Evolutionary conservation across 2,888 invertebrate species (phyloP).

Genomic region (Chrysolina haemoptera): DNA sequence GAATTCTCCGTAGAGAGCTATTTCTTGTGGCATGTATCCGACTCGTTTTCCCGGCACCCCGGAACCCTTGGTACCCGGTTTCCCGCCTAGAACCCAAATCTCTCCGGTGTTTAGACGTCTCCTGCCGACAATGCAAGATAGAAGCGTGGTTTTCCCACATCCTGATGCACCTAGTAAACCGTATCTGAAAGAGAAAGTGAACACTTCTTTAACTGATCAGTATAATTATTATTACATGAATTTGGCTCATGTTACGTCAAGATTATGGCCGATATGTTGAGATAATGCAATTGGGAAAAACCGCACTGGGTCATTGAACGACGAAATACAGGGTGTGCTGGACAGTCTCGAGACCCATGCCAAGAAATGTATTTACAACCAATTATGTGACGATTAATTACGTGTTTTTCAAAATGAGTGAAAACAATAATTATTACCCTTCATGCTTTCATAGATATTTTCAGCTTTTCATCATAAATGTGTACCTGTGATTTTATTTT

Average conservation of each 20-base stretch:
- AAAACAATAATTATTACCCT: too few relatives aligned
- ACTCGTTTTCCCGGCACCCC: slow-evolving; percentile 87
- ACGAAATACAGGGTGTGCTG: background rate
- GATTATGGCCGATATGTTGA: background rate
- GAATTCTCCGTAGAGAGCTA: slow-evolving; percentile 92
- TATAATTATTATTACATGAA: slow-evolving; percentile 35
- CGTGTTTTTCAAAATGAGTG: too few relatives aligned
- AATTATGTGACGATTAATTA: too few relatives aligned
- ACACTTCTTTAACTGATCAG: slow-evolving; percentile 20
- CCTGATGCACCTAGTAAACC: slow-evolving; percentile 95
- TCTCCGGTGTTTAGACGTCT: slow-evolving; percentile 89
- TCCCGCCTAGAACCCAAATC: slow-evolving; percentile 91
- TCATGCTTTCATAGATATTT: too few relatives aligned
- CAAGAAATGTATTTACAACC: too few relatives aligned
- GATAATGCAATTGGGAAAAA: slow-evolving; percentile 13
- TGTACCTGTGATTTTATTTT: too few relatives aligned
- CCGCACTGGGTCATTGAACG: background rate
- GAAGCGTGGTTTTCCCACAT: slow-evolving; percentile 95
- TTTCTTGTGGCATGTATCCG: slow-evolving; percentile 98
- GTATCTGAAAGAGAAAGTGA: slow-evolving; percentile 77
- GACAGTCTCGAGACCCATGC: too few relatives aligned
- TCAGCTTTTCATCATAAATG: too few relatives aligned
- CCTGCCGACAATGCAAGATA: slow-evolving; percentile 93
- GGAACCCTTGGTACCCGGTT: slow-evolving; percentile 94
- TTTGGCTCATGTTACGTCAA: slow-evolving; percentile 25